Base-by-base conservation (phyloP, 2,888 invertebrate genomes). In the Troilus luridus region DNA sequence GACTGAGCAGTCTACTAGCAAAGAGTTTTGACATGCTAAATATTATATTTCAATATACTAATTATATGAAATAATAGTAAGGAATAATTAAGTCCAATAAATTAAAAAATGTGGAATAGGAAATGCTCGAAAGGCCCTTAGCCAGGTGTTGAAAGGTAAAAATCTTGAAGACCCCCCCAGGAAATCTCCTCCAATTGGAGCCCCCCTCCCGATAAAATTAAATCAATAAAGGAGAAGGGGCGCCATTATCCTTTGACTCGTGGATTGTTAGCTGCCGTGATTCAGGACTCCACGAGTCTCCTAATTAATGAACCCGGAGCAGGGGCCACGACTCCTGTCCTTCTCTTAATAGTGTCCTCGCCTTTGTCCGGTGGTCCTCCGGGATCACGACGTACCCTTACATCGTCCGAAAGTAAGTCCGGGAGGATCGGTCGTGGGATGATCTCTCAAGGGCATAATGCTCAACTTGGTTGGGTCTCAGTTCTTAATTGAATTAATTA, bases 231-330 rank as follows among this genome's bases (percentile, higher is more conserved):
- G 21, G 85, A 85, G 85, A 58, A 56, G 56, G 56, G 14, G 11
- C 56, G 21, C 85, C 77, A 77, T 77, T 77, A 77, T 77, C 77
- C 54, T 56, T 56, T 85, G 56, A 85, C 85, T 81, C 56, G 85
- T 77, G 77, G 58, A 72, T 90, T 90, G 90, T 90, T 90, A 90
- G 64, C 14, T 24, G 90, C 41, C 77, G 90, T 90, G 90, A 90
- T 90, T 90, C 90, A 90, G 90, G 59, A 90, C 85, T 85, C 85
- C 85, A 58, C 56, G 85, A 85, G 85, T 85, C 85, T 85, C 56
- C 85, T 85, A 85, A 85, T 85, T 85, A 85, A 85, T 58, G 85
- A 85, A 58, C 56, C 11, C 19, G 0, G 8, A 19, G 81, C 19
- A 0, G n/a, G 7, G n/a, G 11, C 10, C 85, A 85, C 85, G 85